phyloP scores from a whole-genome alignment of 2,888 invertebrate genomes.

The Pteria penguin region DNA sequence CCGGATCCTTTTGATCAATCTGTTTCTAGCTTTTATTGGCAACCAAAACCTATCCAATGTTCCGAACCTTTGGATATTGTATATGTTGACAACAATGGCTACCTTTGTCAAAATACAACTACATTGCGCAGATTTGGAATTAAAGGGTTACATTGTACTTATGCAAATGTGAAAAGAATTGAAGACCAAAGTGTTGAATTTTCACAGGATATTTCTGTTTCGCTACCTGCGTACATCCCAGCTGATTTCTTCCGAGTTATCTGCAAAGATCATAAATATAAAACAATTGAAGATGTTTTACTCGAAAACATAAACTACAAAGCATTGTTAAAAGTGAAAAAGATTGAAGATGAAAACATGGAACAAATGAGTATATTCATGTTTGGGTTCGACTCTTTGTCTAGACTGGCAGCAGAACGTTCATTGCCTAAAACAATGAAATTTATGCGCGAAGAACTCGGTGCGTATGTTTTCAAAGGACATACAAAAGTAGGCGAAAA shows the following conservation, averaged over 20 bases:
- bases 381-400: slow-evolving; percentile 61
- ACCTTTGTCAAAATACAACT: slow-evolving; percentile 21
- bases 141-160: slow-evolving; percentile 14
- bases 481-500: slow-evolving; percentile 41
- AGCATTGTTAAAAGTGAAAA: background rate
- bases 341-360: slow-evolving; percentile 25
- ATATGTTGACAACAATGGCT: slow-evolving; percentile 22
- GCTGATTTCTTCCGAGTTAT: slow-evolving; percentile 52
- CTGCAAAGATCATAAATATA: slow-evolving; percentile 38
- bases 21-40: slow-evolving; percentile 18
- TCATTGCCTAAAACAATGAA: slow-evolving; percentile 30
- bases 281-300: slow-evolving; percentile 45
- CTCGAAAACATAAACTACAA: slow-evolving; percentile 47
- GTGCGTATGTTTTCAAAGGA: slow-evolving; percentile 36
- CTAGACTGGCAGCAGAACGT: slow-evolving; percentile 50
- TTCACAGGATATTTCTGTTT: slow-evolving; percentile 14
- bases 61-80: slow-evolving; percentile 11
- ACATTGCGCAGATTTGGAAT: background rate
- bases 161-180: slow-evolving; percentile 19
- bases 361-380: slow-evolving; percentile 52
- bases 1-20: slow-evolving; percentile 33
- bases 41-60: slow-evolving; percentile 30
- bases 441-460: slow-evolving; percentile 21
- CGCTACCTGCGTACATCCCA: slow-evolving; percentile 38
- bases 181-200: slow-evolving; percentile 42